Evolutionary conservation across 1,140 invertebrate genomes (phyloP), one percentile per base, ranked within the genome.

Genomic region (Drosophila varians): DNA sequence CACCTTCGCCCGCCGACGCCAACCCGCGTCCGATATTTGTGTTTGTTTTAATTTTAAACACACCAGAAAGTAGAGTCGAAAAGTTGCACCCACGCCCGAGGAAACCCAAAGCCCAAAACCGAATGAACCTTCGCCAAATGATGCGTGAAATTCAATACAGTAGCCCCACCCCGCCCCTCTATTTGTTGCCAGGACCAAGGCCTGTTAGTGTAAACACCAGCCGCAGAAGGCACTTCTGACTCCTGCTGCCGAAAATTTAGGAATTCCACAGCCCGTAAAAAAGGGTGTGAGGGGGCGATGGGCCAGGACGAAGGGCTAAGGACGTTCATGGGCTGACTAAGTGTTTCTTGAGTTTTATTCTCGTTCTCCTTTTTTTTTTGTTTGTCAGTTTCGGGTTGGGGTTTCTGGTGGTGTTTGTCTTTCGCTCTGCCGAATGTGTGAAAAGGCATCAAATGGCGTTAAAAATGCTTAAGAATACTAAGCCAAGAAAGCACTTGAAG

Each of bases 371-470:
- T n/a, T n/a, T n/a, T 61, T 74, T 38, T 38, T 38, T 14, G 7
- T 38, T 14, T 16, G n/a, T 7, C 61, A 36, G 34, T 8, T 54
- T 54, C 31, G 60, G 47, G 55, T 7, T 51, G 23, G 61, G 26
- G 47, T 42, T 38, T 62, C 42, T 53, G 60, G 16, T 70, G 54
- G 69, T 73, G 57, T 73, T 73, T 84, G 79, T 86, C 71, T 76
- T 86, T 49, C 71, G 80, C 71, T 61, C 73, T 73, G 64, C 49
- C 48, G 54, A 75, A 86, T 86, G 82, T 86, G 82, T 86, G 82
- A 86, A 86, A 86, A 86, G 82, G 82, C 82, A 86, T 86, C 82
- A 86, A 86, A 87, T 86, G 82, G 82, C 82, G 82, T 86, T 86
- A 86, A 86, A 86, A 86, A 86, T 77, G 73, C 68, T 86, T 86